Percentiles rank a stretch among this genome's conserved stretches.
phyloP scores from a whole-genome alignment of 37 sponge, comb jelly and placozoan genomes.

The Halisarca cf. caerulea region DNA sequence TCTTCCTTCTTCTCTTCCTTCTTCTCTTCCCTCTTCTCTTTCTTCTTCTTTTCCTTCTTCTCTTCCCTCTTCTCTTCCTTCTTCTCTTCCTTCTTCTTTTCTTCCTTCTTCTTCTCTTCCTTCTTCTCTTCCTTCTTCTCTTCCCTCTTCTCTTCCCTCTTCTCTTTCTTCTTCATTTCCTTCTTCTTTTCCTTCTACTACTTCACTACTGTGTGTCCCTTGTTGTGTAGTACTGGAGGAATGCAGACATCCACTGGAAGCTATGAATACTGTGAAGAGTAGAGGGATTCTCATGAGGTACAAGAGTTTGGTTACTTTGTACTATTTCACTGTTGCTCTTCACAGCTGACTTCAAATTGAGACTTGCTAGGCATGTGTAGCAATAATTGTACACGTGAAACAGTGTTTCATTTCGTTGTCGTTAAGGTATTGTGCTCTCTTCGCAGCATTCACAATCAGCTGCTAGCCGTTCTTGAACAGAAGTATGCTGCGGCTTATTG shows the following conservation, averaged over 20 bases:
- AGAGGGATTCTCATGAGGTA: no score
- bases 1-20: neutral
- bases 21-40: slow-evolving; percentile 18
- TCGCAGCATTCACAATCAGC: neutral
- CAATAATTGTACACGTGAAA: no score
- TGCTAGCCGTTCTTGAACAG: neutral
- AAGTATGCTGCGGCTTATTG: no score
- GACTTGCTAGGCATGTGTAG: no score
- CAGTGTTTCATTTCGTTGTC: no score
- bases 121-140: slow-evolving; percentile 5
- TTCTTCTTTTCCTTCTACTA: slow-evolving; percentile 6
- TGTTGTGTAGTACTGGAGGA: neutral
- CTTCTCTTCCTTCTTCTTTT: slow-evolving; percentile 17
- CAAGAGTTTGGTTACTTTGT: no score
- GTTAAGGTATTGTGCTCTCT: neutral
- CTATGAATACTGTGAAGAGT: no score
- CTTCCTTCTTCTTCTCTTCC: slow-evolving; percentile 16
- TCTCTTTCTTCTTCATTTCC: slow-evolving; percentile 43
- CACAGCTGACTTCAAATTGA: no score
- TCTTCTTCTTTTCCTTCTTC: slow-evolving; percentile 25
- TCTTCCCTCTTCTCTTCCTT: slow-evolving; percentile 41
- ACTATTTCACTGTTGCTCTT: no score
- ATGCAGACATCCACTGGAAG: no score
- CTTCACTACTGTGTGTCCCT: neutral
- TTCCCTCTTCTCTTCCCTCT: slow-evolving; percentile 22